Evolutionary conservation across 2,797 vertebrate genomes (phyloP), one percentile per base, ranked within the genome.

Genomic region (Scolopax rusticola): DNA sequence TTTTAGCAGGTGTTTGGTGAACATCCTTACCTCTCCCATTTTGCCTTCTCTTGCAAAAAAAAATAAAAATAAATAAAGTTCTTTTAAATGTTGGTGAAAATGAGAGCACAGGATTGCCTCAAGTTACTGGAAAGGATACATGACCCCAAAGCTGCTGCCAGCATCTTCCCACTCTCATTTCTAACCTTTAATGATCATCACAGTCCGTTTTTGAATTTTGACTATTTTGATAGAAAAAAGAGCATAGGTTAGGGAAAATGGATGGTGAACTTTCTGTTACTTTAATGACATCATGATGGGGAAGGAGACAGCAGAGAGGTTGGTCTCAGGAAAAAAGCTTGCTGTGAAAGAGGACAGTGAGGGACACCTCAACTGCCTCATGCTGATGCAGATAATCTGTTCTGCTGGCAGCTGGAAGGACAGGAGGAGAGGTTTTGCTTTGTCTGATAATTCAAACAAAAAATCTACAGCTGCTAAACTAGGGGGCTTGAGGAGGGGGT

Each of bases 401-500:
- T 15, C 50, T 4, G 6, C 41, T n/a, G 38, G 13, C 30, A 71
- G 33, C 30, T 60, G 5, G 27, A 27, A n/a, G 30, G 30, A 57
- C 11, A 51, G 16, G 15, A 47, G 32, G 4, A 53, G 8, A 45
- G 9, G 16, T 21, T 84, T 47, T 67, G 23, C 23, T 65, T 84
- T 54, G 60, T 7, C 7, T 38, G 14, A 18, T 27, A 48, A 79
- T 27, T 38, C n/a, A n/a, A n/a, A n/a, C n/a, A 41, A 40, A 78
- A 47, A n/a, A 75, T 11, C 0, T 9, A 69, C 3, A 17, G 18
- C 32, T 40, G 3, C 11, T 32, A 65, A 21, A 1, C 1, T 28
- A 56, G 15, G 12, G 14, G 8, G 7, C 45, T 47, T 3, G 13
- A 10, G 25, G 15, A 7, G 48, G 50, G 9, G 50, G 25, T 27